Evolutionary conservation across 2,888 invertebrate species (phyloP).

Genomic region (Teleogryllus oceanicus): DNA sequence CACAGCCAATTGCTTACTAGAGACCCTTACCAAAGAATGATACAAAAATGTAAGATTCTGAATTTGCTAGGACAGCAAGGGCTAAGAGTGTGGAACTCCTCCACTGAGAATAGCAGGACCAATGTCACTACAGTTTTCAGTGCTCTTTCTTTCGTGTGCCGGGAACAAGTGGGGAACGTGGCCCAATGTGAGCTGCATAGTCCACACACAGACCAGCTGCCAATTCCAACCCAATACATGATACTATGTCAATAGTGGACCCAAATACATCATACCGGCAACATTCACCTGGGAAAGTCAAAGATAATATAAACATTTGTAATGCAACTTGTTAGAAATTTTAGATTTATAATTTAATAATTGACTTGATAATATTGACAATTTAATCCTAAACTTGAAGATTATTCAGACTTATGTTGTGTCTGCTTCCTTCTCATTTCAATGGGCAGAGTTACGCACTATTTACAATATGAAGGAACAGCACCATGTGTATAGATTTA

Average conservation of each 20-base stretch:
- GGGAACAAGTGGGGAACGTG: slow-evolving; percentile 68
- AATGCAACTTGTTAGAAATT: slow-evolving; percentile 23
- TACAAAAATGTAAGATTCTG: slow-evolving; percentile 72
- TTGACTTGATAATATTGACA: too few species aligned
- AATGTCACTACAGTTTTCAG: slow-evolving; percentile 65
- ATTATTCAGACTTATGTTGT: too few species aligned
- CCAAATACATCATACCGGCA: slow-evolving; percentile 75
- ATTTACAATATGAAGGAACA: too few species aligned
- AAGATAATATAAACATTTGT: slow-evolving; percentile 26
- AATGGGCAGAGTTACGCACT: too few species aligned
- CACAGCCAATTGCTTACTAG: neutral
- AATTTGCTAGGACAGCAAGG: slow-evolving; percentile 64
- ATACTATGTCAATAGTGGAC: slow-evolving; percentile 74
- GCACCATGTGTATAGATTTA: too few species aligned
- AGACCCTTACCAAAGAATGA: slow-evolving; percentile 60
- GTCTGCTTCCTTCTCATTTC: too few species aligned
- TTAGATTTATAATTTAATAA: neutral
- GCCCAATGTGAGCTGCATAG: slow-evolving; percentile 77
- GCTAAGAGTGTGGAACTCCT: slow-evolving; percentile 72
- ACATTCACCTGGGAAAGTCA: slow-evolving; percentile 56
- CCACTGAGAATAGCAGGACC: slow-evolving; percentile 75
- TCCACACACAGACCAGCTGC: slow-evolving; percentile 81
- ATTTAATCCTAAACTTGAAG: too few species aligned
- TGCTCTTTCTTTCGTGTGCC: slow-evolving; percentile 52
- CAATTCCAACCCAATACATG: slow-evolving; percentile 74